Conservation (phyloP, 2,113 vertebrate species). For the Ochotona princeps region DNA sequence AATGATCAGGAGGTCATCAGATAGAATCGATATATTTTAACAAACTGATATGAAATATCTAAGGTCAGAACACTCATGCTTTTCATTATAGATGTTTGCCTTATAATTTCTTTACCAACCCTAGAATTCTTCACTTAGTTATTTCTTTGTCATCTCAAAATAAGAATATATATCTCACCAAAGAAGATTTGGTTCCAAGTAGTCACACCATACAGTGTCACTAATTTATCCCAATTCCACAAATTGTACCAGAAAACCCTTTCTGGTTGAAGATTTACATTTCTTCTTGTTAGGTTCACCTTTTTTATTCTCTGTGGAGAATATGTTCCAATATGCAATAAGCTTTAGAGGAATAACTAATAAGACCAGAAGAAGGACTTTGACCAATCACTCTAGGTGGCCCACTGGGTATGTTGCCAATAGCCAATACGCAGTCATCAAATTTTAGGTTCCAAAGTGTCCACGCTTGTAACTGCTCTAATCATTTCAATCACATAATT, state of each 20-base stretch:
- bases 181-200: not conserved
- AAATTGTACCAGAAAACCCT: not conserved
- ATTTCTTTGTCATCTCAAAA: not conserved
- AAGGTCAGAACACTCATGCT: not conserved
- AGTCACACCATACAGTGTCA: not conserved
- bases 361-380: not conserved
- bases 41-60: not conserved
- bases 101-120: not conserved
- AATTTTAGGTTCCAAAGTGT: not conserved
- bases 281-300: not conserved
- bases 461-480: not conserved
- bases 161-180: not conserved
- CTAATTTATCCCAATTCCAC: not conserved
- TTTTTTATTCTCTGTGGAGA: not conserved
- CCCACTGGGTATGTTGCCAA: not conserved
- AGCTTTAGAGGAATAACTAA: not conserved
- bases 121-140: not conserved
- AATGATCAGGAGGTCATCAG: not conserved
- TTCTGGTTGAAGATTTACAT: not conserved
- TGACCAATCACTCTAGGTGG: not conserved
- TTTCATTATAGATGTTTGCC: not conserved
- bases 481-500: not conserved
- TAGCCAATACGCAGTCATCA: not conserved
- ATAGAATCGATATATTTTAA: not conserved
- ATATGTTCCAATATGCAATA: not conserved